Percentiles rank a stretch among this genome's conserved stretches.
phyloP scores from a whole-genome alignment of 2,888 invertebrate genomes.

The Acrobasis repandana region DNA sequence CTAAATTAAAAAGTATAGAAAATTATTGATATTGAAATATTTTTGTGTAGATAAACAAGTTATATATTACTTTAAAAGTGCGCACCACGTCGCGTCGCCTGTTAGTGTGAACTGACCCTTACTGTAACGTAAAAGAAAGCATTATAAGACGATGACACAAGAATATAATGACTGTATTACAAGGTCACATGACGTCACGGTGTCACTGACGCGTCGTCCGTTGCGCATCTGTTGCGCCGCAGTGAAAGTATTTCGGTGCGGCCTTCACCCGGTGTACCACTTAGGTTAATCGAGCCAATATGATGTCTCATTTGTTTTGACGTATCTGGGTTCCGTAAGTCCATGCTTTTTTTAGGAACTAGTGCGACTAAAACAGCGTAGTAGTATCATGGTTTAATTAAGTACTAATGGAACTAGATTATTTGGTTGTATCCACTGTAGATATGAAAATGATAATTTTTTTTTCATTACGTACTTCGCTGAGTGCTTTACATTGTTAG shows the following conservation, averaged over 20 bases:
- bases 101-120: not conserved
- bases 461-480: too few species aligned
- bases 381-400: not conserved
- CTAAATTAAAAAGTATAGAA: too few species aligned
- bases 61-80: too few species aligned
- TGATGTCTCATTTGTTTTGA: slow-evolving; percentile 14
- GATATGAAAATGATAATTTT: not conserved
- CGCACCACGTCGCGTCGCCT: too few species aligned
- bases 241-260: slow-evolving; percentile 65
- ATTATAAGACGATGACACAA: not conserved
- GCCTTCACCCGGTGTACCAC: slow-evolving; percentile 59
- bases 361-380: not conserved
- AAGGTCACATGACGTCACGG: slow-evolving; percentile 20
- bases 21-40: too few species aligned
- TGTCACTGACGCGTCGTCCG: slow-evolving; percentile 30
- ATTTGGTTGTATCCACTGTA: too few species aligned
- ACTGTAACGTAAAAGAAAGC: not conserved
- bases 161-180: slow-evolving; percentile 33
- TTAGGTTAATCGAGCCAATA: slow-evolving; percentile 26
- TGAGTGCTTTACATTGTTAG: too few species aligned
- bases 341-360: not conserved
- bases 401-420: too few species aligned
- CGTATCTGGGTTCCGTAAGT: slow-evolving; percentile 4
- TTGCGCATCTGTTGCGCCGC: slow-evolving; percentile 45
- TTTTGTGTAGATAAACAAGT: too few species aligned